phyloP scores from a whole-genome alignment of 2,888 invertebrate species.

The Harpalus rubripes region DNA sequence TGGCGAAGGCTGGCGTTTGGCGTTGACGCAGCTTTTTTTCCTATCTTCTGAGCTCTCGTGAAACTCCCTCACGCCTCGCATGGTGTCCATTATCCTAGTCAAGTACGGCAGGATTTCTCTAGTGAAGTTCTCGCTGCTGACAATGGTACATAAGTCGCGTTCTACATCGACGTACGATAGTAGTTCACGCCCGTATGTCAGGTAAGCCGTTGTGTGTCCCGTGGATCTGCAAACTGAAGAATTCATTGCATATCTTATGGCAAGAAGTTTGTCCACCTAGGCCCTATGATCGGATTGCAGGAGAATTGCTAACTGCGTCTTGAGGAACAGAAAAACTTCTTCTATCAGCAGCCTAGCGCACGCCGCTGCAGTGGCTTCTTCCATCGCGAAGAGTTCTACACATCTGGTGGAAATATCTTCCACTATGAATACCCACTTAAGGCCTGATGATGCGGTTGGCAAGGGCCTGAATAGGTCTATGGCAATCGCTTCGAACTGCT shows the following conservation, averaged over 20 bases:
- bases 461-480: constrained; percentile 72
- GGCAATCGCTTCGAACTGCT: constrained; percentile 71
- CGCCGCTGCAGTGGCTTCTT: constrained; percentile 71
- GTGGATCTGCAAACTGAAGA: background rate
- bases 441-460: constrained; percentile 63
- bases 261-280: background rate
- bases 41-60: background rate
- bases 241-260: constrained; percentile 7
- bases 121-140: background rate
- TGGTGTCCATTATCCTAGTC: background rate
- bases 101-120: background rate
- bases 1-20: background rate
- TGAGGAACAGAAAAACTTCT: constrained; percentile 70
- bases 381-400: constrained; percentile 73
- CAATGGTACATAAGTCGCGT: background rate
- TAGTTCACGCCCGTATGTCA: background rate
- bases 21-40: constrained; percentile 10
- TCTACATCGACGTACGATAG: background rate
- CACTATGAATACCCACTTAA: constrained; percentile 67
- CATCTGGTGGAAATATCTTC: constrained; percentile 68
- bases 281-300: background rate
- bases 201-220: constrained; percentile 9
- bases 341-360: constrained; percentile 71
- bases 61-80: background rate
- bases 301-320: background rate